Evolutionary conservation across 2,888 invertebrate species (phyloP), one percentile per base, ranked within the genome.

Genomic region (Luffia ferchaultella): DNA sequence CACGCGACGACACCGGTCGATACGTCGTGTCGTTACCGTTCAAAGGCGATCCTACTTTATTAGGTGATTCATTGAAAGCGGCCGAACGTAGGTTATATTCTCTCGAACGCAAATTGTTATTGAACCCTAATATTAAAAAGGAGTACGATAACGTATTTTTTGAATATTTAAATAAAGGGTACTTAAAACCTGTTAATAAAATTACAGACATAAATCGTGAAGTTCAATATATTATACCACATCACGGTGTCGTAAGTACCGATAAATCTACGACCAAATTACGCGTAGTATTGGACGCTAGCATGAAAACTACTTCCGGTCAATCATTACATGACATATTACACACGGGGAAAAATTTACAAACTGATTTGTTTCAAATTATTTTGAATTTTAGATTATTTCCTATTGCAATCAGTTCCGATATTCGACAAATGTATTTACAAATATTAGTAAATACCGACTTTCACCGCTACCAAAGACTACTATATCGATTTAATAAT

Each of bases 11-110:
- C 17, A 51, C 20, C 47, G 53, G 54, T 17, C 46, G 55, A 42
- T 54, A 52, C 12, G 45, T 45, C 2, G 52, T 54, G 17, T 49
- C 46, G 1, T 45, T 57, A 16, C 55, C 54, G 1, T 55, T 57
- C 43, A 40, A 44, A 9, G 45, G 42, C 2, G n/a, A n/a, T n/a
- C n/a, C n/a, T n/a, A n/a, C n/a, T n/a, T n/a, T n/a, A n/a, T n/a
- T n/a, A n/a, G n/a, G n/a, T n/a, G n/a, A n/a, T n/a, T n/a, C n/a
- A n/a, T n/a, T n/a, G n/a, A n/a, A n/a, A n/a, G n/a, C n/a, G 15
- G 55, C 53, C 1, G 2, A 17, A 12, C 16, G 17, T 15, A 49
- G 54, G 2, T 57, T 53, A 44, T 18, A 48, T n/a, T 53, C 46
- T 41, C 48, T 55, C 1, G 55, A 57, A 48, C 40, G 52, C 9